These are phyloP conservation scores for Haemorhous mexicanus DNA, from an alignment of 2,113 vertebrate species.

Conservation along the genomic window DNA sequence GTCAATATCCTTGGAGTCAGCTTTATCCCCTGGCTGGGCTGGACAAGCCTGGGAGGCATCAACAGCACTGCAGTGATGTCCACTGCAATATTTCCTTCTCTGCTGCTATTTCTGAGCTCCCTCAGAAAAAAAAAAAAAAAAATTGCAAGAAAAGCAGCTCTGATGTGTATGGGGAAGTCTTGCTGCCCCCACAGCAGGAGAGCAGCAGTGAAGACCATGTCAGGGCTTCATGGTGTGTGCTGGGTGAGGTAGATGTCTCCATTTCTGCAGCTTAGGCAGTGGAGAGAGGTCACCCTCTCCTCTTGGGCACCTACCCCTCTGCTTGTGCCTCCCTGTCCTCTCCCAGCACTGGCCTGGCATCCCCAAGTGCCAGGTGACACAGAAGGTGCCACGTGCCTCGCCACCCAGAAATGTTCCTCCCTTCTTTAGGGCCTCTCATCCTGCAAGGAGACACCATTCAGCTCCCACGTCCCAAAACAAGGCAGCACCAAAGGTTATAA, in stretches of 20 bases:
- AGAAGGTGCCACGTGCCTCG: rapidly evolving
- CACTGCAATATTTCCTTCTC: not conserved
- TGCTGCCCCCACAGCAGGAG: not conserved
- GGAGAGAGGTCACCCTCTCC: not conserved
- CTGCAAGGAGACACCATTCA: not conserved
- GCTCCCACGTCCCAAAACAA: not conserved
- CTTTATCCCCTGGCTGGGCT: not conserved
- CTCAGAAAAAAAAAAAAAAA: not conserved
- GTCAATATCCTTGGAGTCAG: not conserved
- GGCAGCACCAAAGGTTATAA: not conserved
- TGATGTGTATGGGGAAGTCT: not conserved
- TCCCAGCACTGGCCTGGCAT: not conserved
- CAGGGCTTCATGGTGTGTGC: not conserved
- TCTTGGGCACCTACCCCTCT: not conserved
- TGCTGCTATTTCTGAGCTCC: not conserved
- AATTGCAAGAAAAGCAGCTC: not conserved
- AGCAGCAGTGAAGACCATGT: not conserved
- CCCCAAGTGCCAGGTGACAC: not conserved
- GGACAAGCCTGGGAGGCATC: conserved; percentile 21
- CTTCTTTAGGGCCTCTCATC: not conserved
- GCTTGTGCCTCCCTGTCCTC: not conserved
- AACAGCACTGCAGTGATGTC: not conserved
- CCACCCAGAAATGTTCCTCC: not conserved
- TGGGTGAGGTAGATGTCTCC: not conserved
- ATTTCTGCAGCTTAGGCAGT: not conserved